phyloP scores from a whole-genome alignment of 2,888 invertebrate species.

The Thumatha senex region DNA sequence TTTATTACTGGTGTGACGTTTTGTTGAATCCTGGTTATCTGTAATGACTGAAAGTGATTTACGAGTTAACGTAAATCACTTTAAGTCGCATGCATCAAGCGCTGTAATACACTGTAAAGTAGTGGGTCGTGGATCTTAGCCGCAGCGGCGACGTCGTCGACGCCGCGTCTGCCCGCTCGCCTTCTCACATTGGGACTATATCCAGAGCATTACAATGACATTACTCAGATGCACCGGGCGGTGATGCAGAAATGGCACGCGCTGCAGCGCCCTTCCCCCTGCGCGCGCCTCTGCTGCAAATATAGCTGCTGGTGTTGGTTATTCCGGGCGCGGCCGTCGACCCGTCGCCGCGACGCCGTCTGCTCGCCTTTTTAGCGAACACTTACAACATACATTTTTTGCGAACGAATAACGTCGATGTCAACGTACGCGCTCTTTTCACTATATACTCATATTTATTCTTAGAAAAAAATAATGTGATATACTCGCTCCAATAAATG shows the following conservation, averaged over 20 bases:
- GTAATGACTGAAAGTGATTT: slow-evolving; percentile 39
- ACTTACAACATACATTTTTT: slow-evolving; percentile 76
- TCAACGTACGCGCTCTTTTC: slow-evolving; percentile 64
- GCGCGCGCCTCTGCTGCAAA: slow-evolving; percentile 74
- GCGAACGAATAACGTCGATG: slow-evolving; percentile 70
- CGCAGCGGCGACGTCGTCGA: slow-evolving; percentile 54
- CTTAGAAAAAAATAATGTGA: slow-evolving; percentile 44
- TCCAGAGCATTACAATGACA: slow-evolving; percentile 81
- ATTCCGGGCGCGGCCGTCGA: slow-evolving; percentile 82
- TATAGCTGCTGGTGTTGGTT: slow-evolving; percentile 80
- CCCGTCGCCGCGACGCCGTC: slow-evolving; percentile 83
- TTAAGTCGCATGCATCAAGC: slow-evolving; percentile 24
- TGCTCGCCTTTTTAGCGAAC: slow-evolving; percentile 80
- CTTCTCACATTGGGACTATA: slow-evolving; percentile 69
- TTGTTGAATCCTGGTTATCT: slow-evolving; percentile 31
- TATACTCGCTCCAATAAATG: slow-evolving; percentile 44
- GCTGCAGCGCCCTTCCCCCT: slow-evolving; percentile 55
- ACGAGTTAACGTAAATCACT: slow-evolving; percentile 24
- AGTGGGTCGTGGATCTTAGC: slow-evolving; percentile 11
- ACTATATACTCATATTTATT: slow-evolving; percentile 52
- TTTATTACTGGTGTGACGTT: slow-evolving; percentile 41
- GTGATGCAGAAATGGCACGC: slow-evolving; percentile 82
- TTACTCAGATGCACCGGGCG: slow-evolving; percentile 83
- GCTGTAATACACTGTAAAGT: slow-evolving; percentile 5
- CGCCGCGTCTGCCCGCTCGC: slow-evolving; percentile 67